These are phyloP conservation scores for Gallinago jamesoni DNA, from an alignment of 2,113 vertebrate genomes.

Conservation along the genomic window DNA sequence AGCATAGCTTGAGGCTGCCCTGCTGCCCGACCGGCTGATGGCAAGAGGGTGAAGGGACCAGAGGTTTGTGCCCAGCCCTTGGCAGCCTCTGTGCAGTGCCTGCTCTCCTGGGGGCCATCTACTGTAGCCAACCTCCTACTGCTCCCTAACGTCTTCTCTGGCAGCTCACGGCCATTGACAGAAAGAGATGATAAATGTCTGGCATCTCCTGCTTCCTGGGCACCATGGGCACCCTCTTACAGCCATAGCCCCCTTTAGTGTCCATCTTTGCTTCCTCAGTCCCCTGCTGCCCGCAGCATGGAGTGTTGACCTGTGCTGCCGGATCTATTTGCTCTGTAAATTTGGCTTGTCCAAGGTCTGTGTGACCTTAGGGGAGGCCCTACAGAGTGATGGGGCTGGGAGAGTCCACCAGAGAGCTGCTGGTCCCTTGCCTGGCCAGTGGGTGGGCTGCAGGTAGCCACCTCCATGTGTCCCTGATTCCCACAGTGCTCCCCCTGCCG, in stretches of 20 bases:
- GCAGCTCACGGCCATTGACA: neutral
- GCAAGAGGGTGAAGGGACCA: neutral
- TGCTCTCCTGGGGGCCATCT: fast-evolving
- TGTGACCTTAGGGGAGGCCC: neutral
- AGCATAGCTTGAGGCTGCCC: neutral
- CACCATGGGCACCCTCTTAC: fast-evolving
- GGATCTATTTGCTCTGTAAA: neutral
- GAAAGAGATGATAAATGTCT: neutral
- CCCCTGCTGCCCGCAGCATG: neutral
- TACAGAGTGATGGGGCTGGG: neutral
- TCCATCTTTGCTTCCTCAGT: neutral
- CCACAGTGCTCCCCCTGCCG: neutral
- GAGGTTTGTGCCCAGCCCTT: neutral
- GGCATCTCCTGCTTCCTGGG: neutral
- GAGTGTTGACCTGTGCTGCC: fast-evolving
- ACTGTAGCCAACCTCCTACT: neutral
- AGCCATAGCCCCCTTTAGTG: neutral
- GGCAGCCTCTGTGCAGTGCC: neutral
- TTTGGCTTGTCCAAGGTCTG: neutral
- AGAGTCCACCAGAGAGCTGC: no score
- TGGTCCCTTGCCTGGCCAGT: neutral
- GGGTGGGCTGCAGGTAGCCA: neutral
- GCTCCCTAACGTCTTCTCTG: neutral
- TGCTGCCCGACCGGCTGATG: neutral
- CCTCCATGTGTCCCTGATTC: fast-evolving